These are phyloP conservation scores for Thaumetopoea pityocampa DNA, from an alignment of 1,140 invertebrate species.

Conservation along the genomic window DNA sequence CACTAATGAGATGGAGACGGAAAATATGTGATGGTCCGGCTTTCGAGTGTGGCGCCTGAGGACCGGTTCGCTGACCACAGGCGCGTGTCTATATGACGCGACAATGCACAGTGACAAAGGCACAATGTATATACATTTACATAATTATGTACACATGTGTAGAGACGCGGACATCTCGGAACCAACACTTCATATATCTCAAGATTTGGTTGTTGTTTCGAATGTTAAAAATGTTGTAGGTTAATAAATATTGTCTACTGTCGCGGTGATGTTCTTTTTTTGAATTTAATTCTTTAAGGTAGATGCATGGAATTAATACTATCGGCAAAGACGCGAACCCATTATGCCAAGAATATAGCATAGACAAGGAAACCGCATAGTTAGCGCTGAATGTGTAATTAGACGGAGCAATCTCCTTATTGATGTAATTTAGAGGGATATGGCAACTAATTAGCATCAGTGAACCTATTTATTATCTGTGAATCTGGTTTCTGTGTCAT, in stretches of 20 bases:
- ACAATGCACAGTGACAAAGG: conserved; percentile 15
- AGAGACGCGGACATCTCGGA: conserved; percentile 7
- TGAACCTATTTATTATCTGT: too few relatives aligned
- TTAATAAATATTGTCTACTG: neutral
- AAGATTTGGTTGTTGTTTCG: conserved; percentile 1
- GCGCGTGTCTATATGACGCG: conserved; percentile 17
- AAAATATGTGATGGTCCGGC: conserved; percentile 32
- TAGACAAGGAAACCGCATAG: too few relatives aligned
- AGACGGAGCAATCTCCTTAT: too few relatives aligned
- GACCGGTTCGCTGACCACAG: conserved; percentile 25
- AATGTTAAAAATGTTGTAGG: neutral
- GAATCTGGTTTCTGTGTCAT: too few relatives aligned
- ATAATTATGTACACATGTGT: conserved; percentile 21
- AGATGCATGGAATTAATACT: too few relatives aligned
- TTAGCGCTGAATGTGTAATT: too few relatives aligned
- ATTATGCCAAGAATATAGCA: too few relatives aligned
- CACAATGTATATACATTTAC: conserved; percentile 22
- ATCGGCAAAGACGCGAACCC: too few relatives aligned
- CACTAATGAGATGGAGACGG: conserved; percentile 34
- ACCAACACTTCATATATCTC: conserved; percentile 8
- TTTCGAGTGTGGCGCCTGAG: conserved; percentile 31
- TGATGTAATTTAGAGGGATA: too few relatives aligned
- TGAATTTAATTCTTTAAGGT: neutral
- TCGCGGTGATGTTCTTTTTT: neutral
- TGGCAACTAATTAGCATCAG: too few relatives aligned